Percentiles rank a stretch among this genome's conserved stretches.
Conservation (phyloP, 2,888 invertebrate genomes). For the Scaptomyza flava region DNA sequence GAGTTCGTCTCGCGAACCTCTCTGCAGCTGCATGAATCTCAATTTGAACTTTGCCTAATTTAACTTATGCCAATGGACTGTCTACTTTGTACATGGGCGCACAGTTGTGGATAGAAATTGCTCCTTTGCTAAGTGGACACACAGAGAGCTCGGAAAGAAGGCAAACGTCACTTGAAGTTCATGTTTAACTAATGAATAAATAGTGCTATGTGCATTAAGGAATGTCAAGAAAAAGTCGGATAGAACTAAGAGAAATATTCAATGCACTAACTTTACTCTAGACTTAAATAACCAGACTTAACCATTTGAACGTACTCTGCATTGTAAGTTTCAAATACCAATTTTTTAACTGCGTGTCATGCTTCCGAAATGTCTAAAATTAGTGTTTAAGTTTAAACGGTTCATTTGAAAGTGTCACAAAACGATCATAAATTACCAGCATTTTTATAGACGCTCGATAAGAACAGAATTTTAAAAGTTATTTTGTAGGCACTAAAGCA, state of each 20-base stretch:
- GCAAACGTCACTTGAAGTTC: conserved; percentile 18
- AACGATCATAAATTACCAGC: not conserved
- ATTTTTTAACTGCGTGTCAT: rapidly evolving
- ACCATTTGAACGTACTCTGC: too few relatives aligned
- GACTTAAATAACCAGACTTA: too few relatives aligned
- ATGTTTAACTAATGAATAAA: conserved; percentile 9
- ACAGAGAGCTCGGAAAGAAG: not conserved
- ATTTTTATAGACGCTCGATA: not conserved
- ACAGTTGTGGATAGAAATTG: conserved; percentile 32
- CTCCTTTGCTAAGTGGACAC: conserved; percentile 23
- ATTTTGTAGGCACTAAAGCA: too few relatives aligned
- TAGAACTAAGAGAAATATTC: not conserved
- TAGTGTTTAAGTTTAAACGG: too few relatives aligned
- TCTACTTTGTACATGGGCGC: not conserved
- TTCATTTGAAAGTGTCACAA: not conserved
- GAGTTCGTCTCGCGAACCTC: conserved; percentile 3
- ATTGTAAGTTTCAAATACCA: not conserved
- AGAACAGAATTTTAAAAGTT: too few relatives aligned
- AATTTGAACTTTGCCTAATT: conserved; percentile 26
- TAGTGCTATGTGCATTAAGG: conserved; percentile 1
- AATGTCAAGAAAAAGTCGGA: not conserved
- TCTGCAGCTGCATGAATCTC: conserved; percentile 15
- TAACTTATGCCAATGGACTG: conserved; percentile 24
- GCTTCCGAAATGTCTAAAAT: too few relatives aligned
- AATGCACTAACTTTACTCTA: not conserved